A percentile compares a stretch with the other conserved stretches of the same genome.
phyloP scores from a whole-genome alignment of 2,888 invertebrate genomes.

The Drosophila subquinaria region DNA sequence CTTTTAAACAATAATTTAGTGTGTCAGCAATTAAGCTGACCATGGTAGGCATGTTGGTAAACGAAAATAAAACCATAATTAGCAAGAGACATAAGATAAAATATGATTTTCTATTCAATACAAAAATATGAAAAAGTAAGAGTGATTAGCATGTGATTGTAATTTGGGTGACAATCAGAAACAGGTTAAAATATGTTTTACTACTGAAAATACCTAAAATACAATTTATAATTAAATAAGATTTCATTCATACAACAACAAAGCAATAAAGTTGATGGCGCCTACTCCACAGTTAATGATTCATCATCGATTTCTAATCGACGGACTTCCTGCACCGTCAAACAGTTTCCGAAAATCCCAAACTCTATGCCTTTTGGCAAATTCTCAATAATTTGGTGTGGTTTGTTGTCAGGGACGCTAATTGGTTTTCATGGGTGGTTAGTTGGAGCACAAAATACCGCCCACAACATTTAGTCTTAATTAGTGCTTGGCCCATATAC shows the following conservation, averaged over 20 bases:
- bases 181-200: background rate
- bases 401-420: conserved; percentile 43
- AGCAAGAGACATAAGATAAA: background rate
- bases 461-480: conserved; percentile 72
- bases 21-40: background rate
- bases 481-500: conserved; percentile 52
- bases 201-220: background rate
- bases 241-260: background rate
- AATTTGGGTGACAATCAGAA: background rate
- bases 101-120: background rate
- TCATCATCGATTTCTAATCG: conserved; percentile 24
- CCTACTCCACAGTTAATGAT: conserved; percentile 13
- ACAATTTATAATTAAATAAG: background rate
- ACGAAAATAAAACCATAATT: background rate
- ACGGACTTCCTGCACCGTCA: conserved; percentile 2
- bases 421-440: conserved; percentile 54
- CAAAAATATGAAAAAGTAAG: too few species aligned
- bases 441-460: conserved; percentile 34
- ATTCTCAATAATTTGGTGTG: conserved; percentile 27
- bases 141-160: too few species aligned
- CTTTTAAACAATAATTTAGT: too few species aligned
- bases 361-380: background rate
- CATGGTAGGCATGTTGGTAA: background rate
- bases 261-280: background rate
- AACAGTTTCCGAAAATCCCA: conserved; percentile 8